Conservation (phyloP, 2,113 vertebrate genomes). For the Gobio gobio region DNA sequence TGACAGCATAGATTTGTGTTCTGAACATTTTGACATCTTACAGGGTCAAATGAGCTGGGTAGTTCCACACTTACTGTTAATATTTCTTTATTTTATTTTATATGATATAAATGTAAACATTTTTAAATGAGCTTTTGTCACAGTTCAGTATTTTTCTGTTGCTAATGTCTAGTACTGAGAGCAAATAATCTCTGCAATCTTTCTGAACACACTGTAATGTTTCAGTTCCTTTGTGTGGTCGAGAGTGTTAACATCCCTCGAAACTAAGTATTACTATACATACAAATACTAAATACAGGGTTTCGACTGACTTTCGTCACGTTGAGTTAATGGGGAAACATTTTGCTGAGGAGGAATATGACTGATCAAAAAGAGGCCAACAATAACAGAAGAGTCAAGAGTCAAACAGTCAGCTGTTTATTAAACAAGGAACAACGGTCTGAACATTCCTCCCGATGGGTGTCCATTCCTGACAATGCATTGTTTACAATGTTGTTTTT, state of each 20-base stretch:
- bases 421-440: constrained; percentile 4
- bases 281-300: neutral
- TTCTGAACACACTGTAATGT: constrained; percentile 23
- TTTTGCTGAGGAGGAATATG: neutral
- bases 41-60: neutral
- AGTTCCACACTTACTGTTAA: neutral
- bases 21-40: neutral
- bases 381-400: neutral
- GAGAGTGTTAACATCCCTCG: constrained; percentile 34
- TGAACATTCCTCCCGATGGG: neutral
- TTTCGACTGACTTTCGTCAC: constrained; percentile 15
- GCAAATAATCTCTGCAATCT: neutral
- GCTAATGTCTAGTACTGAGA: neutral
- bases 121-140: neutral
- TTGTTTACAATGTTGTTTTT: neutral
- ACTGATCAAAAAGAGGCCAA: neutral
- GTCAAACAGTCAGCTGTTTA: neutral
- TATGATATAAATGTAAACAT: too few relatives aligned
- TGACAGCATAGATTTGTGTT: neutral
- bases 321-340: neutral
- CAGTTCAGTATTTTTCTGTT: neutral
- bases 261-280: constrained; percentile 38
- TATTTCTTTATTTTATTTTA: too few relatives aligned
- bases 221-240: constrained; percentile 58
- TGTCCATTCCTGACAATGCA: neutral